Percentiles rank a stretch among this genome's conserved stretches.
These are phyloP conservation scores for Macrostomum cliftonense DNA, from an alignment of 2,888 invertebrate genomes.

Conservation along the genomic window DNA sequence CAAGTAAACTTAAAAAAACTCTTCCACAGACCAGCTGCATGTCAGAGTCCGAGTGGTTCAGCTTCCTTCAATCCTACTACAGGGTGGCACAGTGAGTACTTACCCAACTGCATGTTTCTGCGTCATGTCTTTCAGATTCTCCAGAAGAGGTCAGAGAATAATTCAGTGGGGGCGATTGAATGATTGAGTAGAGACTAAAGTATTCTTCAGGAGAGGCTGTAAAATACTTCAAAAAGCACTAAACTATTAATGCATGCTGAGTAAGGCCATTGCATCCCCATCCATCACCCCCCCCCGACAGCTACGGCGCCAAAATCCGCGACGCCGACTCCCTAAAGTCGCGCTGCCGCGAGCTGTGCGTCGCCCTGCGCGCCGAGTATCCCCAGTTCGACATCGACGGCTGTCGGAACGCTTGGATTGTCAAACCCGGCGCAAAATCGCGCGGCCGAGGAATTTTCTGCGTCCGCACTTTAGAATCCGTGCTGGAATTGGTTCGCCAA, in stretches of 20 bases:
- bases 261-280: too few relatives aligned
- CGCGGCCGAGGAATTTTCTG: conserved; percentile 71
- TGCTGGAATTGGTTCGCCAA: conserved; percentile 44
- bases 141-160: too few relatives aligned
- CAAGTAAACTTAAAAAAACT: neutral
- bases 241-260: too few relatives aligned
- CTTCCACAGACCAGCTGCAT: conserved; percentile 36
- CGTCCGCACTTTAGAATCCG: conserved; percentile 65
- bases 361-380: conserved; percentile 33
- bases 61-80: conserved; percentile 55
- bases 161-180: too few relatives aligned
- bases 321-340: conserved; percentile 47
- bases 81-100: conserved; percentile 44
- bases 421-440: conserved; percentile 80
- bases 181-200: too few relatives aligned
- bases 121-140: too few relatives aligned
- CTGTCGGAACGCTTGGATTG: conserved; percentile 70
- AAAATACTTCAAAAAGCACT: too few relatives aligned
- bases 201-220: too few relatives aligned
- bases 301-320: conserved; percentile 16
- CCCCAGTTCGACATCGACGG: conserved; percentile 60
- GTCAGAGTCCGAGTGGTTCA: conserved; percentile 75
- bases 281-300: too few relatives aligned
- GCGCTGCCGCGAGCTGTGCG: conserved; percentile 15
- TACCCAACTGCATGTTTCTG: too few relatives aligned